Base-by-base conservation (phyloP, 2,113 vertebrate genomes). In the Toxostoma redivivum region DNA sequence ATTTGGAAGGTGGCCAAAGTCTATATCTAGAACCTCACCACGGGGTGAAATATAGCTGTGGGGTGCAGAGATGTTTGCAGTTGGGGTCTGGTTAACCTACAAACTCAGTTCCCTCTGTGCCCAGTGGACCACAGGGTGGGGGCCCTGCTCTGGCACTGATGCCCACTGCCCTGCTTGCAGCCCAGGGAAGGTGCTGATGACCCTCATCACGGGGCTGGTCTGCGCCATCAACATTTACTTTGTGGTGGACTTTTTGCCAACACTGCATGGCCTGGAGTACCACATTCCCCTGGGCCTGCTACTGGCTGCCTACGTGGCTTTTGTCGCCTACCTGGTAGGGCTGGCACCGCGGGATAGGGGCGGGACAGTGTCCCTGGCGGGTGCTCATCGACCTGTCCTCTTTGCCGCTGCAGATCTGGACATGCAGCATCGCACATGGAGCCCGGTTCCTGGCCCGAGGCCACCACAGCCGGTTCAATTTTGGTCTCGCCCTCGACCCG, bases 151-250 rank as follows among this genome's bases (percentile, higher is more conserved):
- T 60, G 48, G 17, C 2, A 2, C 57, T 87, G 47, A 91, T 12
- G 11, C 21, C 51, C 2, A 1, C 27, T 81, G 47, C 35, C 37
- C 19, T 56, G 38, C 69, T 54, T 1, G 0, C 95, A 98, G 98
- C 74, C 50, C 73, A 6, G 95, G 97, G 85, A 98, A 98, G 85
- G 35, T 58, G 42, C 35, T 98, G 79, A 97, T 98, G 27, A 95
- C 83, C 11, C 74, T 97, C 69, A 98, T 98, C 90, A 96, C 98
- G 2, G 93, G 86, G 2, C 73, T 98, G 62, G 22, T 98, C 79
- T 98, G 97, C 0, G 76, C 95, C 60, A 96, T 98, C 91, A 98
- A 98, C 35, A 4, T 97, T 62, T 98, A 98, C 93, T 98, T 98
- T 0, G 96, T 98, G 81, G 88, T 97, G 91, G 97, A 90, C n/a